phyloP scores from a whole-genome alignment of 2,113 vertebrate genomes.

The Phyllostomus hastatus region DNA sequence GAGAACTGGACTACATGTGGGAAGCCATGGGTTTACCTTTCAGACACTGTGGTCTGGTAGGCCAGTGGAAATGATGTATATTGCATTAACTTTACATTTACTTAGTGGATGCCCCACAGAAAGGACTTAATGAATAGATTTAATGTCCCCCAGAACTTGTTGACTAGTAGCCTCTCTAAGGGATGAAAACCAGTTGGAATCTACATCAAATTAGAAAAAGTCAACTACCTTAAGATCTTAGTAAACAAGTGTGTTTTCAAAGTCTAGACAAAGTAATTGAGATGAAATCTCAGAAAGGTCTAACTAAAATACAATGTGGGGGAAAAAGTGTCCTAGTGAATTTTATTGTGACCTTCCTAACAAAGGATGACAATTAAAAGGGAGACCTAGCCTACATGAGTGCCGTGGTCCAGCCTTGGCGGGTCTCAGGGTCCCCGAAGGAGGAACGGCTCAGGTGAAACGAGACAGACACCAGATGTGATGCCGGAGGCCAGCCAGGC shows the following conservation, averaged over 20 bases:
- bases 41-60: neutral
- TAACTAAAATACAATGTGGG: neutral
- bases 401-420: too few species aligned
- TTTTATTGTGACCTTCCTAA: neutral
- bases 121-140: neutral
- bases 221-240: neutral
- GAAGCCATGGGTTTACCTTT: neutral
- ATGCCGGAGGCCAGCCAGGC: too few species aligned
- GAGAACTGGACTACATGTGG: neutral
- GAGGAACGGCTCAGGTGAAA: too few species aligned
- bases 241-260: neutral
- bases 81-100: neutral
- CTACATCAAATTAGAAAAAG: neutral
- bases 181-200: neutral
- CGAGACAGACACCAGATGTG: too few species aligned
- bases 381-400: neutral
- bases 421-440: too few species aligned
- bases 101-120: neutral
- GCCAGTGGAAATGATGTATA: neutral
- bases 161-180: neutral
- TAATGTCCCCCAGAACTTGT: neutral
- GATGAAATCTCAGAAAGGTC: neutral
- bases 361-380: neutral
- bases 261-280: neutral
- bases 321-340: neutral